Conservation (phyloP, 2,888 invertebrate genomes). For the Cantharis rustica region DNA sequence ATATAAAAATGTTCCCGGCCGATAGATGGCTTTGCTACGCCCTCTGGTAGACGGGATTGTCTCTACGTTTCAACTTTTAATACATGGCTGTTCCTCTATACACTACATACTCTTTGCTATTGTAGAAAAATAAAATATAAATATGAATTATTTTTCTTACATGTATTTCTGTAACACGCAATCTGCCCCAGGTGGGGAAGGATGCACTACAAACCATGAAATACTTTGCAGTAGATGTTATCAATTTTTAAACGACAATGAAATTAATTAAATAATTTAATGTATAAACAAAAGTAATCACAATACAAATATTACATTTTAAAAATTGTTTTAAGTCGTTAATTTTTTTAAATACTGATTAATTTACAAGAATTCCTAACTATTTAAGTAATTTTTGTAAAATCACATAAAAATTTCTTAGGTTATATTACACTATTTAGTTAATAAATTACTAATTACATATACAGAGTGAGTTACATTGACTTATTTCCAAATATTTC, state of each 20-base stretch:
- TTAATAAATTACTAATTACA: constrained; percentile 27
- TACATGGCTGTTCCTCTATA: too few relatives aligned
- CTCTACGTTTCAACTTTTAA: too few relatives aligned
- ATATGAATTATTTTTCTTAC: too few relatives aligned
- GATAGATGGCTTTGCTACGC: too few relatives aligned
- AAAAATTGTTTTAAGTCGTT: background rate
- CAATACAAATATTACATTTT: constrained; percentile 5
- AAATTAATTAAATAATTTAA: background rate
- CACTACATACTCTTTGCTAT: too few relatives aligned
- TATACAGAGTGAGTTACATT: constrained; percentile 8
- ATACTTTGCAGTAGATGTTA: too few relatives aligned
- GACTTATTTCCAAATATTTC: background rate
- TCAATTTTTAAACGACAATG: background rate
- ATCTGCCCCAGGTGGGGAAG: too few relatives aligned
- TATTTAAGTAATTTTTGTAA: constrained; percentile 5
- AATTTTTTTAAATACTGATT: constrained; percentile 3
- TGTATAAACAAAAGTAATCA: constrained; percentile 3
- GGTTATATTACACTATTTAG: constrained; percentile 18
- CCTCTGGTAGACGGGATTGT: too few relatives aligned
- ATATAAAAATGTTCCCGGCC: too few relatives aligned
- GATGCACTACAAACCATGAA: too few relatives aligned
- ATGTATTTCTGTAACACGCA: too few relatives aligned
- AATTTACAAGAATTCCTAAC: constrained; percentile 1
- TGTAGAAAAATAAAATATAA: too few relatives aligned
- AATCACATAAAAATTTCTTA: constrained; percentile 21